These are phyloP conservation scores for Sipha flava DNA, from an alignment of 1,140 invertebrate species.

Conservation along the genomic window DNA sequence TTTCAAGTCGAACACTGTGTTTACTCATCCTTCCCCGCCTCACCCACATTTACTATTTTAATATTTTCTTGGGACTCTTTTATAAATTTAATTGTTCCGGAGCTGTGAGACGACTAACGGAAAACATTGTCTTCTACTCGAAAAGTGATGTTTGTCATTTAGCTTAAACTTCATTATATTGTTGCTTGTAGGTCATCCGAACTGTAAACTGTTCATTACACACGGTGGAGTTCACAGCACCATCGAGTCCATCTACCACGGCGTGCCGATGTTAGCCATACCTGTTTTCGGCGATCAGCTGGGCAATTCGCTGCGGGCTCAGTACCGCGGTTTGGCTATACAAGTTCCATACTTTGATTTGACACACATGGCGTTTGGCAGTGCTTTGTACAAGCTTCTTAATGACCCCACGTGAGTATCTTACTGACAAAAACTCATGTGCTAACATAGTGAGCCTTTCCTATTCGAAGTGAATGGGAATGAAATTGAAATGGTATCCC, in stretches of 20 bases:
- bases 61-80: no score
- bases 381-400: not conserved
- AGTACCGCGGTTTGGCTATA: not conserved
- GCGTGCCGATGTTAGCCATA: constrained; percentile 48
- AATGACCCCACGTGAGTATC: not conserved
- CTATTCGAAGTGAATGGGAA: no score
- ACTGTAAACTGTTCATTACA: constrained; percentile 48
- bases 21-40: no score
- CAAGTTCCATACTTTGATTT: not conserved
- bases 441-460: no score
- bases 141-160: not conserved
- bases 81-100: no score
- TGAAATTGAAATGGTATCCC: no score
- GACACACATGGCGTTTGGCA: not conserved
- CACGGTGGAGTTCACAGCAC: constrained; percentile 52
- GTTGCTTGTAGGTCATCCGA: constrained; percentile 44
- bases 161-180: not conserved
- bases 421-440: no score
- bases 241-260: constrained; percentile 47
- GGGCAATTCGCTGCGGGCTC: not conserved
- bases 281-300: constrained; percentile 46
- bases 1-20: no score
- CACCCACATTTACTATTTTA: no score
- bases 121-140: no score
- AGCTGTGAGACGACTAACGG: no score